Evolutionary conservation across 2,888 invertebrate genomes (phyloP).

Genomic region (Apamea epomidion): DNA sequence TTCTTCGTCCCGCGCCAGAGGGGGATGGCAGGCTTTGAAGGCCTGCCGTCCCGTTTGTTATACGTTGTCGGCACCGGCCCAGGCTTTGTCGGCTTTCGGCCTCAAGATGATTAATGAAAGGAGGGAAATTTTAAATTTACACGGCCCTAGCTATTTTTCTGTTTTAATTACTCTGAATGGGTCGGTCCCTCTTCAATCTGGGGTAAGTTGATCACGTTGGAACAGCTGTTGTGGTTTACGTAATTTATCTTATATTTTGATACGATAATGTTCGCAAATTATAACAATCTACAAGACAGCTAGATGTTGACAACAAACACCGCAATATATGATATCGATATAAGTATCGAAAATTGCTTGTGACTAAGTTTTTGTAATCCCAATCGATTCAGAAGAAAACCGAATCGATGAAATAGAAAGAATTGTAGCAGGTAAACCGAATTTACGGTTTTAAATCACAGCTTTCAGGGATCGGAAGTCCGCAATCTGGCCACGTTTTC

Average conservation of each 20-base stretch:
- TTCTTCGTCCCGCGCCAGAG: constrained; percentile 65
- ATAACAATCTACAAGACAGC: not conserved
- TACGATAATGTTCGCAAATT: not conserved
- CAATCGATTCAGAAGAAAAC: not conserved
- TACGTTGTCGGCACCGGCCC: constrained; percentile 78
- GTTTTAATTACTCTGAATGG: constrained; percentile 66
- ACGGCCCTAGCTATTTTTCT: constrained; percentile 63
- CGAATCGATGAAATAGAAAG: not conserved
- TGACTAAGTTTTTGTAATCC: not conserved
- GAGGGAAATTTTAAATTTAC: constrained; percentile 79
- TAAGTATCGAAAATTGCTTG: not conserved
- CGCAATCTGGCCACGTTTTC: constrained; percentile 19
- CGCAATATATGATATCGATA: too few species aligned
- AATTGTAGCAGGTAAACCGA: not conserved
- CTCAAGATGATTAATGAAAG: constrained; percentile 82
- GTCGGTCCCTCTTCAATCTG: constrained; percentile 51
- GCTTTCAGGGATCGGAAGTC: constrained; percentile 12
- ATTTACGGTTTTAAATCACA: constrained; percentile 21
- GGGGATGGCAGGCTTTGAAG: constrained; percentile 66
- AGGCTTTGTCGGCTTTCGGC: constrained; percentile 77
- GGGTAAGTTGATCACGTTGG: constrained; percentile 35
- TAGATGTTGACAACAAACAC: not conserved
- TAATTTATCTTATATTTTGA: constrained; percentile 30
- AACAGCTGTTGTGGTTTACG: constrained; percentile 46
- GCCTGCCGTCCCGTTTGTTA: constrained; percentile 79